Percentiles rank a stretch among this genome's conserved stretches.
These are phyloP conservation scores for Clamator glandarius DNA, from an alignment of 2,797 vertebrate species.

Conservation along the genomic window DNA sequence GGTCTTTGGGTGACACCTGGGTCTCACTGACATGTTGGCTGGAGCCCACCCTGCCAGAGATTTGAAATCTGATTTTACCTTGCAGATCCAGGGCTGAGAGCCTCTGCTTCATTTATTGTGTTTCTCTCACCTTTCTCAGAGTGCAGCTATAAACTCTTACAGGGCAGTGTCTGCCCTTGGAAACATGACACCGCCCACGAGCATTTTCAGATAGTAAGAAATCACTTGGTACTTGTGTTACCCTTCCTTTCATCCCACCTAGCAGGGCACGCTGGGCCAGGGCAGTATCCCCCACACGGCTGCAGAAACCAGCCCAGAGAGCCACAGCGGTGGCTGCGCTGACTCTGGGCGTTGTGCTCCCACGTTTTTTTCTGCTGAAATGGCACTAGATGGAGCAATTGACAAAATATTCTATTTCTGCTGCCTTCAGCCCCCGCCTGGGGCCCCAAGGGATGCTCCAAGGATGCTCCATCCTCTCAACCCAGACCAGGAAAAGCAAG, in stretches of 20 bases:
- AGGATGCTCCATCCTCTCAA: not conserved
- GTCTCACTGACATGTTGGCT: accelerated
- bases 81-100: not conserved
- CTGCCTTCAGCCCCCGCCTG: not conserved
- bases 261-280: accelerated
- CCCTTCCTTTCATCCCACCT: not conserved
- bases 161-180: not conserved
- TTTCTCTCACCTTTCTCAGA: not conserved
- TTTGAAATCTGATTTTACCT: not conserved
- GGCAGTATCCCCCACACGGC: accelerated
- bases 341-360: not conserved
- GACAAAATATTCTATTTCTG: slow-evolving; percentile 50
- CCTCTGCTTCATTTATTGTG: not conserved
- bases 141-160: not conserved
- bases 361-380: not conserved
- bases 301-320: not conserved
- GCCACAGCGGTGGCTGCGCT: accelerated
- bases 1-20: not conserved
- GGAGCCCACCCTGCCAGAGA: not conserved
- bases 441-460: not conserved
- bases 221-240: not conserved
- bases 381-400: slow-evolving; percentile 72
- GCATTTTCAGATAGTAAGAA: not conserved
- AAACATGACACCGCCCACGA: not conserved
- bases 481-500: not conserved